These are phyloP conservation scores for Euzophera pinguis DNA, from an alignment of 2,888 invertebrate species.

Conservation along the genomic window DNA sequence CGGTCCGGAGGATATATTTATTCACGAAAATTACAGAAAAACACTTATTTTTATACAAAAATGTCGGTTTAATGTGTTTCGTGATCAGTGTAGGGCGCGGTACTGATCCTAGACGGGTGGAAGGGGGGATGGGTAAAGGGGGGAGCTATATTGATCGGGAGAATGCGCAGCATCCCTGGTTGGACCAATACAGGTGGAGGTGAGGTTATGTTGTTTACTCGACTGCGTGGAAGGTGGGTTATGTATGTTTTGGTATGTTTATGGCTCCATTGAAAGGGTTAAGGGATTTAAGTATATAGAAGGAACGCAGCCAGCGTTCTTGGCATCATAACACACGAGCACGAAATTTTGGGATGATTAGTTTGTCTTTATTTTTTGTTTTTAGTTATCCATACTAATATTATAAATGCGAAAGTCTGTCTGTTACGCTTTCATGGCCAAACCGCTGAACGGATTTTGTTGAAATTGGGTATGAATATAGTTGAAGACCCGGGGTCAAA, in stretches of 20 bases:
- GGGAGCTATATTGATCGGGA: constrained; percentile 51
- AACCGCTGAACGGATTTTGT: too few species aligned
- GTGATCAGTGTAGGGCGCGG: constrained; percentile 40
- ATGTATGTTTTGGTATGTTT: constrained; percentile 6
- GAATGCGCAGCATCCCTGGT: constrained; percentile 60
- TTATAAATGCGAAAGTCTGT: too few species aligned
- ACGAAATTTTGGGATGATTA: too few species aligned
- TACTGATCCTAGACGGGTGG: constrained; percentile 41
- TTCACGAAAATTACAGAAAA: constrained; percentile 22
- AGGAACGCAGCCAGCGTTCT: too few species aligned
- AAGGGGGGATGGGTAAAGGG: constrained; percentile 25
- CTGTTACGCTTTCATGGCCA: too few species aligned
- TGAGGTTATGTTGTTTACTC: constrained; percentile 31
- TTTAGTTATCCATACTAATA: too few species aligned
- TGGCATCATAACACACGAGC: too few species aligned
- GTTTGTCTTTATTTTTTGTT: too few species aligned
- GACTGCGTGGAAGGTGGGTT: neutral
- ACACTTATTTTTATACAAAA: constrained; percentile 21
- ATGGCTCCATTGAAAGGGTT: too few species aligned
- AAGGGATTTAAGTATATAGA: too few species aligned
- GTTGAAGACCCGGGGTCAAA: too few species aligned
- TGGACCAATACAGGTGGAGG: constrained; percentile 19
- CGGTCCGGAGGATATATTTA: constrained; percentile 25
- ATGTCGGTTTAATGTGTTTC: constrained; percentile 19
- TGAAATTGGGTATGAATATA: too few species aligned